Base-by-base conservation (phyloP, 2,888 invertebrate species). In the Napeogenes sylphis region DNA sequence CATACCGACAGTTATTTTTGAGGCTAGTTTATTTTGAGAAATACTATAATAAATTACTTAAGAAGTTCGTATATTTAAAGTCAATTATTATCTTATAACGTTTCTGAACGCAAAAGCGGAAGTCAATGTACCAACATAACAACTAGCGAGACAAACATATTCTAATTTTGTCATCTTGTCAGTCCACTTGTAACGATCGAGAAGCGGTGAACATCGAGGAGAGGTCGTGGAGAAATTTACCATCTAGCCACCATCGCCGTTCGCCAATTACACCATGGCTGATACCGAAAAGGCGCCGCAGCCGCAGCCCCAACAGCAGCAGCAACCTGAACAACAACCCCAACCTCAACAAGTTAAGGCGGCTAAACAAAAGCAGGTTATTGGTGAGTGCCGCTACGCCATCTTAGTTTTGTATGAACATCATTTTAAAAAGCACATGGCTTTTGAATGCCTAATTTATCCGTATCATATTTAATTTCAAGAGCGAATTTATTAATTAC, bases 281-380 rank as follows among this genome's bases (percentile, higher is more conserved):
- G 97, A 98, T 95, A 95, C 97, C 93, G 97, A 96, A 92, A 94
- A 95, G 92, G 94, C 94, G 92, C 93, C 94, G 93, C 91, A 93
- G 92, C 88, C 93, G 92, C 92, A 92, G 87, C 90, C 87, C 78
- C 90, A 90, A 80, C 90, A 83, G 77, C 84, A 94, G 91, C 93
- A 93, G 92, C 93, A 93, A 92, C 84, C 82, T 76, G 81, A 94
- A 89, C 93, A 93, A 91, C 92, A 93, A 92, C 78, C 92, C 88
- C 91, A 89, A 83, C 86, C 91, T 90, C 91, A 88, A 85, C 91
- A 87, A 87, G 87, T 88, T 80, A 91, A 91, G 92, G 92, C 93
- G 91, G 93, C 91, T 86, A 94, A 93, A 91, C 94, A 94, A 91
- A 97, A 97, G 93, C 95, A 95, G 93, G 92, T 96, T 91, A 95